Base-by-base conservation (phyloP, 2,888 invertebrate species). In the Halictus ligatus region DNA sequence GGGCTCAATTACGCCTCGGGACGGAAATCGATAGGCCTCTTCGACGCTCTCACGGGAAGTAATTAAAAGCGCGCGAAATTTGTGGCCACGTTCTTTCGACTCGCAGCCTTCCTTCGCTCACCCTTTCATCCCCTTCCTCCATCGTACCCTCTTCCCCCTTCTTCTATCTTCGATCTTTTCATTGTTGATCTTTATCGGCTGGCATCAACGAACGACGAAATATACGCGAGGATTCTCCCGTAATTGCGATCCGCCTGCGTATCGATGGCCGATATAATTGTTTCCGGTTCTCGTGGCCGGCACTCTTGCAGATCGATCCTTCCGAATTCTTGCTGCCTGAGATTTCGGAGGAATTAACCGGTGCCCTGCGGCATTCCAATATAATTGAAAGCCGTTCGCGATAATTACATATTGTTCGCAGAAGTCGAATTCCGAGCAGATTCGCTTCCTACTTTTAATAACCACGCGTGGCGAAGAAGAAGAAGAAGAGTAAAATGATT, bases 61-160 rank as follows among this genome's bases (percentile, higher is more conserved):
- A 90, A 91, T 91, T 91, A 91, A 91, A 91, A 91, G 87, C 79
- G 86, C 89, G 89, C 87, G 89, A 91, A 91, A 91, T 91, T 91
- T 88, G 90, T 91, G 91, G 81, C 84, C 83, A 80, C 79, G 78
- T 78, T 80, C 72, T 76, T 85, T 81, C 86, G 82, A 50, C 77
- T 60, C 46, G 69, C n/a, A 74, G 48, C 71, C 69, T 25, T 25
- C 73, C 72, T 64, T 81, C 67, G 13, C 67, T 21, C 69, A 3
- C 10, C 69, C 69, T 4, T 21, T 18, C n/a, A 13, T 64, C 25
- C 15, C 25, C 25, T 25, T 25, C n/a, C 4, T 25, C n/a, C 7
- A 10, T n/a, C 60, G 25, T 25, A 25, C 18, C 35, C 35, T 2
- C 35, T 10, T 43, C 35, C 7, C 18, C 18, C 21, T 10, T 40